Evolutionary conservation across 2,797 vertebrate species (phyloP), one percentile per base, ranked within the genome.

Genomic region (Hippocampus kuda): DNA sequence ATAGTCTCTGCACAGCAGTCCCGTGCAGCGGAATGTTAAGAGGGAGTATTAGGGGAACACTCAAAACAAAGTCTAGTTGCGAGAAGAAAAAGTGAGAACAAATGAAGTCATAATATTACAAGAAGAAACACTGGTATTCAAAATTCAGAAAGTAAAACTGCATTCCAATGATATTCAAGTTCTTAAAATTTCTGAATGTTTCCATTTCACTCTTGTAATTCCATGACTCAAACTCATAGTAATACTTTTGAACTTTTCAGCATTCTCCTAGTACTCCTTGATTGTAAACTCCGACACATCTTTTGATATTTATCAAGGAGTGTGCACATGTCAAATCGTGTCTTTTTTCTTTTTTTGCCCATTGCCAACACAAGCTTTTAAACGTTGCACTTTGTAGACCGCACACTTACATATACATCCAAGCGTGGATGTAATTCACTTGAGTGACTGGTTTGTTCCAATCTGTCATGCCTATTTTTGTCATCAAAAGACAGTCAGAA

Each of bases 401-500:
- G 1, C 24, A 27, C 24, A 26, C 56, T 38, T 38, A 38, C 34
- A 38, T 8, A 38, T 38, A 7, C 34, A 38, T 38, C 34, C 34
- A 38, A 38, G 34, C 26, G 27, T 8, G 27, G 38, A 2, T 62
- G 12, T 62, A 10, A 22, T 22, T 34, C 34, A 1, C 34, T 34
- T 38, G 34, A 38, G 34, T 7, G 34, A 7, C 34, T 38, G 34
- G 34, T 38, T 38, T 38, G 34, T 38, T 38, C 13, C 27, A 61
- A 61, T 27, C 60, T n/a, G 30, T 30, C 38, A 62, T 34, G 6
- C 59, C 12, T 20, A 62, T 44, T 5, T 9, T 11, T 44, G 15
- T 12, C 22, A 44, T 64, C 62, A 64, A 64, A 64, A 64, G 63
- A 65, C 9, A 44, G 42, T 27, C 63, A 65, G 44, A 46, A 44